Evolutionary conservation across 2,888 invertebrate genomes (phyloP).

Genomic region (Spodoptera littoralis): DNA sequence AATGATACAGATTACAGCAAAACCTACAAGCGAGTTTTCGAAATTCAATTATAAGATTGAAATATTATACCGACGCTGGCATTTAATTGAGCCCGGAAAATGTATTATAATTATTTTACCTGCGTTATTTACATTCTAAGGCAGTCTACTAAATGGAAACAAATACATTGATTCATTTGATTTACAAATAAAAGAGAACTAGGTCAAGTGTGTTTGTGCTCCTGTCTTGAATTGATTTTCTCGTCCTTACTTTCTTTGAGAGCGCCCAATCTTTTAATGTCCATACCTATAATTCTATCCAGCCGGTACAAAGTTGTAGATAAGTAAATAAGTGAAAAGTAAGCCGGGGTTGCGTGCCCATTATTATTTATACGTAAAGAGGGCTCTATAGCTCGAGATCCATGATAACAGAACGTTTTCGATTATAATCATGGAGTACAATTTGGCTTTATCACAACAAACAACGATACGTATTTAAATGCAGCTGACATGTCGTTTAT

Average conservation of each 20-base stretch:
- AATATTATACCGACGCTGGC: background rate
- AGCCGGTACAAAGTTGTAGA: constrained; percentile 19
- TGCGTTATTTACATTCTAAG: background rate
- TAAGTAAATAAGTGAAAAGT: constrained; percentile 42
- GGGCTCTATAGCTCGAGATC: constrained; percentile 61
- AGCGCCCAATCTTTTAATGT: constrained; percentile 16
- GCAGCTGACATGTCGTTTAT: constrained; percentile 1
- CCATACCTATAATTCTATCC: constrained; percentile 26
- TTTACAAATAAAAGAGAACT: constrained; percentile 19
- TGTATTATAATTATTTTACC: background rate
- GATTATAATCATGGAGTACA: constrained; percentile 56
- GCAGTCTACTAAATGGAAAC: background rate
- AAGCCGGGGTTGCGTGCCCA: constrained; percentile 67
- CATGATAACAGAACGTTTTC: constrained; percentile 62
- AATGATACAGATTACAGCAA: too few species aligned
- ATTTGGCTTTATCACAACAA: constrained; percentile 55
- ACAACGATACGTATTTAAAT: constrained; percentile 25
- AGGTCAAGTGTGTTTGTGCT: constrained; percentile 13
- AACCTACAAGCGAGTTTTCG: background rate
- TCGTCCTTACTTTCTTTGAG: constrained; percentile 5
- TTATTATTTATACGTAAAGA: constrained; percentile 62
- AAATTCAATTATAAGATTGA: background rate
- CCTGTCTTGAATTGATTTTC: constrained; percentile 3
- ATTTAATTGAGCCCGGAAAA: background rate
- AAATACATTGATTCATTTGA: constrained; percentile 17